phyloP scores from a whole-genome alignment of 2,797 vertebrate genomes.

The Liparis tanakae region DNA sequence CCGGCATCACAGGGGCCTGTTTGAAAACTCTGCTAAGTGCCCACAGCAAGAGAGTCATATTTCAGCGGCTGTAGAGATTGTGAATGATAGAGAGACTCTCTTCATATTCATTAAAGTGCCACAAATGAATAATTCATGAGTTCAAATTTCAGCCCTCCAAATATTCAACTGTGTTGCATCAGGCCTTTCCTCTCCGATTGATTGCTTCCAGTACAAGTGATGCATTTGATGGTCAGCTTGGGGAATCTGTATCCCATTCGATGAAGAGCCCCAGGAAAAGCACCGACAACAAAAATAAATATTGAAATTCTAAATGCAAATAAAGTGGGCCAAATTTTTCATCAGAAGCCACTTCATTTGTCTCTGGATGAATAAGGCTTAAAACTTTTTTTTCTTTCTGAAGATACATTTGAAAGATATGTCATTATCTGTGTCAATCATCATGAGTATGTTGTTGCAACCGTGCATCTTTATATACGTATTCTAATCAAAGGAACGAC shows the following conservation, averaged over 20 bases:
- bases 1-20: conserved; percentile 58
- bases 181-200: conserved; percentile 57
- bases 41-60: conserved; percentile 71
- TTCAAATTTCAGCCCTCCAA: conserved; percentile 74
- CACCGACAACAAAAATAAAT: conserved; percentile 2
- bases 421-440: not conserved
- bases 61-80: conserved; percentile 79
- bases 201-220: conserved; percentile 48
- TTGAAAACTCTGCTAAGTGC: conserved; percentile 75
- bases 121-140: conserved; percentile 80
- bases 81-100: conserved; percentile 81
- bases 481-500: conserved; percentile 9
- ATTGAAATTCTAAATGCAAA: conserved; percentile 17
- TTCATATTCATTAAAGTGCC: conserved; percentile 81
- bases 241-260: conserved; percentile 35
- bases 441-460: not conserved
- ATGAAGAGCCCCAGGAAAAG: conserved; percentile 11
- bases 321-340: conserved; percentile 17
- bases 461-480: not conserved
- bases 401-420: not conserved
- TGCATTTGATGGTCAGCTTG: conserved; percentile 42
- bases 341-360: not conserved
- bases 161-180: conserved; percentile 69
- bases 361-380: conserved; percentile 7
- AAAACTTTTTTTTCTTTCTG: not conserved